Evolutionary conservation across 2,113 vertebrate species (phyloP).

Genomic region (Cyanistes caeruleus): DNA sequence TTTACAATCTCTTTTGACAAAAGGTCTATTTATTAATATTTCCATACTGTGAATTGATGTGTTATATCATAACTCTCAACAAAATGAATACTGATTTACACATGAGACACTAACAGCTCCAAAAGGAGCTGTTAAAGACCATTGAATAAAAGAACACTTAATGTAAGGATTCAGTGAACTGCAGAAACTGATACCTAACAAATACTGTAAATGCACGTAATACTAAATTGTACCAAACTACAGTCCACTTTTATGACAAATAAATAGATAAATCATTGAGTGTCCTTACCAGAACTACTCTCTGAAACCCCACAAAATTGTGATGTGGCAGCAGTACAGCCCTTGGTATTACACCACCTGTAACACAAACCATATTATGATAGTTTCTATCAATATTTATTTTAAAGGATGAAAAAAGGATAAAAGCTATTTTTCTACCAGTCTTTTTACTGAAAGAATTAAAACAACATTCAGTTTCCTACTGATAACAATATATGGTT

Average conservation of each 20-base stretch:
- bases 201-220: not conserved
- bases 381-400: constrained; percentile 57
- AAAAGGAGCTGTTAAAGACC: constrained; percentile 40
- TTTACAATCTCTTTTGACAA: not conserved
- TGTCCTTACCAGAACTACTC: constrained; percentile 72
- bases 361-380: constrained; percentile 70
- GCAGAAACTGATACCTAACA: not conserved
- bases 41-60: not conserved
- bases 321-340: constrained; percentile 69
- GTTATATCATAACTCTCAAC: not conserved
- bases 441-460: constrained; percentile 14
- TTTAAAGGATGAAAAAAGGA: constrained; percentile 51
- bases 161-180: not conserved
- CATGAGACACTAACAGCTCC: constrained; percentile 4
- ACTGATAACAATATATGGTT: not conserved
- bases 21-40: constrained; percentile 4
- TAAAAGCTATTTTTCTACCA: constrained; percentile 40
- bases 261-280: constrained; percentile 69
- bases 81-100: constrained; percentile 1
- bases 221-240: not conserved
- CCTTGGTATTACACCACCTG: constrained; percentile 71
- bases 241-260: constrained; percentile 29
- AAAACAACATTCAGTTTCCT: constrained; percentile 5
- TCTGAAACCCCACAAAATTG: constrained; percentile 74
- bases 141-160: not conserved